phyloP scores from a whole-genome alignment of 2,797 vertebrate species.

The Siniperca obscura region DNA sequence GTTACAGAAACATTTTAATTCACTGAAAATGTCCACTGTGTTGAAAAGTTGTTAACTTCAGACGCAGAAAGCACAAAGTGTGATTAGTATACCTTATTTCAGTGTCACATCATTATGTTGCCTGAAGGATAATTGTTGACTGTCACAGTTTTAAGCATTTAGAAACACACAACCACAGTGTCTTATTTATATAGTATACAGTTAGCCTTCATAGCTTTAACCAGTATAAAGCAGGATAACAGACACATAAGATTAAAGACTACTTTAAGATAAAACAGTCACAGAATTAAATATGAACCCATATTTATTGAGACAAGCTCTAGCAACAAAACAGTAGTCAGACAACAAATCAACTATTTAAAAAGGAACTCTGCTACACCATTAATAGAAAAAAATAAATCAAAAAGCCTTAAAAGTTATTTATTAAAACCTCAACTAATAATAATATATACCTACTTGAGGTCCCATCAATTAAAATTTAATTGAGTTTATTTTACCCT shows the following conservation, averaged over 20 bases:
- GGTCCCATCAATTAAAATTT: background rate
- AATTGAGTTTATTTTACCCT: background rate
- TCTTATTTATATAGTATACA: background rate
- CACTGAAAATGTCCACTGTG: background rate
- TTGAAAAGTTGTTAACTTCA: background rate
- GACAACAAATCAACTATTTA: background rate
- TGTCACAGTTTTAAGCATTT: background rate
- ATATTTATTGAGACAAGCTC: background rate
- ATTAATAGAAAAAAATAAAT: background rate
- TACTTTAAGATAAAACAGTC: background rate
- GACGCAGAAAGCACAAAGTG: background rate
- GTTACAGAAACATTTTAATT: slow-evolving; percentile 59
- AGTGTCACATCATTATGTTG: background rate
- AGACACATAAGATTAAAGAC: too few relatives aligned
- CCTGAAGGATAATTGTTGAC: background rate
- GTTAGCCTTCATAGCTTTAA: too few relatives aligned
- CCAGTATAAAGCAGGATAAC: background rate
- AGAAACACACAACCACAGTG: background rate
- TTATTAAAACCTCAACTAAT: background rate
- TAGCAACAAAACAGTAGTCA: background rate
- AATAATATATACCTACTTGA: too few relatives aligned
- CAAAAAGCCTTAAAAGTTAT: background rate
- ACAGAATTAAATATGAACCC: background rate
- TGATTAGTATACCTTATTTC: background rate
- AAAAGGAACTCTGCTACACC: too few relatives aligned